Percentiles rank a stretch among this genome's conserved stretches.
phyloP scores from a whole-genome alignment of 2,113 vertebrate species.

The Dromiciops gliroides region DNA sequence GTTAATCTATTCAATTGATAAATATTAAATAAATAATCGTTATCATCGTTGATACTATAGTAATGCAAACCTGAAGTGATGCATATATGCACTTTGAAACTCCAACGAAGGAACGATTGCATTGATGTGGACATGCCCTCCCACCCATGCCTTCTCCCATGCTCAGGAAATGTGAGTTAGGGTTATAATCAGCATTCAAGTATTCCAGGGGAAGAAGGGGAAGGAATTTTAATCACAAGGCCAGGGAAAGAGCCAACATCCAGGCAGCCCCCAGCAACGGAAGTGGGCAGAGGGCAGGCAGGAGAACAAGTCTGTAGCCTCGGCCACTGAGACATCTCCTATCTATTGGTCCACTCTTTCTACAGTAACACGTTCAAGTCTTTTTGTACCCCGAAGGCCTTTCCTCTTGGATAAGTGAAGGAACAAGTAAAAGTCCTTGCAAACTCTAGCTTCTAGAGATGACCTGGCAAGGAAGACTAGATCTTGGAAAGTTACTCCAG shows the following conservation, averaged over 20 bases:
- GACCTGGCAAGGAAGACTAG: neutral
- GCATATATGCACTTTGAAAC: neutral
- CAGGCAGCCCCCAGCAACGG: no score
- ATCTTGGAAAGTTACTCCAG: neutral
- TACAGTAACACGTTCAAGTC: neutral
- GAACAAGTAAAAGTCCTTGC: neutral
- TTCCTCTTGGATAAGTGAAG: neutral
- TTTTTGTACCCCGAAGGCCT: neutral
- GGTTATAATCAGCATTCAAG: neutral
- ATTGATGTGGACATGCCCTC: neutral
- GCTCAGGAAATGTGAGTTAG: neutral
- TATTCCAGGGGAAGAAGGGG: neutral
- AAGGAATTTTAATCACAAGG: neutral
- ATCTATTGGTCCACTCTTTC: neutral
- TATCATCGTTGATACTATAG: neutral
- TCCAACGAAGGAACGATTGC: neutral
- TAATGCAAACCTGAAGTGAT: neutral
- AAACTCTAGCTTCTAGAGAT: neutral
- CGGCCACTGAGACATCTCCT: neutral
- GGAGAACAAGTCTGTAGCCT: neutral
- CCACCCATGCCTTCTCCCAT: neutral
- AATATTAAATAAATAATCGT: no score
- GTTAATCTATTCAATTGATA: no score
- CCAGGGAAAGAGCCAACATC: neutral
- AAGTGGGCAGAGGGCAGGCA: neutral